Evolutionary conservation across 1,140 invertebrate species (phyloP), one percentile per base, ranked within the genome.

Genomic region (Sitodiplosis mosellana): DNA sequence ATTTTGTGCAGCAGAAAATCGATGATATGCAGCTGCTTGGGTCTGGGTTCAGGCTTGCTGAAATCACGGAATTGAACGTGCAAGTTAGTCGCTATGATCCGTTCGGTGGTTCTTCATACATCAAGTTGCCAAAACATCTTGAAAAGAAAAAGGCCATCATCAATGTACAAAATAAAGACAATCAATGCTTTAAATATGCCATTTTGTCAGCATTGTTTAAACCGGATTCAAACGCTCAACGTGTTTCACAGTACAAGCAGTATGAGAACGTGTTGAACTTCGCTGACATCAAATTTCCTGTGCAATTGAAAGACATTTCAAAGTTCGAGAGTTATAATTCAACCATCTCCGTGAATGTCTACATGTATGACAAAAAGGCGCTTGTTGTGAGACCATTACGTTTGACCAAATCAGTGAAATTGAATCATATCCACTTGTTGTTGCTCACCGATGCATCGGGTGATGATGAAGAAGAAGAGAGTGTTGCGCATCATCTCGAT

Each of bases 1-100:
- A 27, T 27, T 3, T 27, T 10, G 10, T 27, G 4, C 27, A 5
- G 10, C 27, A 27, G 3, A 27, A 10, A 27, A 27, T 27, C 10
- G 27, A 27, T 27, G 27, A 27, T 27, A 27, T 27, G 3, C 4
- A 27, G 27, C 10, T 27, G 10, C 27, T 3, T 27, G 27, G 27
- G 10, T 27, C 27, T 34, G 53, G 54, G n/a, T 56, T 53, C 51
- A 53, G 45, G 40, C 15, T 56, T n/a, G 20, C 48, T 48, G 34
- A 45, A 51, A 60, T 61, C n/a, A 21, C 52, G 11, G 49, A 59
- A 46, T 49, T 60, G 27, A 43, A 51, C 42, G 20, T 59, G 15
- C 53, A 61, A 42, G 56, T 64, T 18, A 56, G 55, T 49, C 56
- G 55, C 48, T 63, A 55, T 52, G 51, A 54, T 45, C 58, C 58